Evolutionary conservation across 1,140 invertebrate genomes (phyloP), one percentile per base, ranked within the genome.

Genomic region (Limonius californicus): DNA sequence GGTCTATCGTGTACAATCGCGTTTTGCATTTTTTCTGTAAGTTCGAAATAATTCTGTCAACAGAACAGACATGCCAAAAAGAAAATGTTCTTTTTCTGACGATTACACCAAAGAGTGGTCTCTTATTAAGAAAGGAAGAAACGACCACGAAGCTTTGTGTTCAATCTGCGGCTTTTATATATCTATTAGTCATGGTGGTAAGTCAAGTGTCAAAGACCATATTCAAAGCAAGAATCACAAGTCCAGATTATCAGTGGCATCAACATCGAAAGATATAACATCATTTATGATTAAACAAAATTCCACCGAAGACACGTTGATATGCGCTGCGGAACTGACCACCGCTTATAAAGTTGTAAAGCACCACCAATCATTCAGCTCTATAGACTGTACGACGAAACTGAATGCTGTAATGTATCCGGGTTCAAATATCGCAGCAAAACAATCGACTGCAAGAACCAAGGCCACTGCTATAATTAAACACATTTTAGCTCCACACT

Each of bases 381-480:
- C 42, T 1, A 15, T 59, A 1, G 16, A 59, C 7, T 59, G 57
- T 53, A 39, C 14, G 6, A 59, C 27, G 7, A 59, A 59, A 32
- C 43, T 59, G 11, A 27, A 59, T 59, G 39, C 42, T 1, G n/a
- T 42, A 16, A 57, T 57, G 56, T 57, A 57, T 16, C 2, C 56
- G 3, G 23, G 9, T 9, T 27, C 23, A 27, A 27, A 57, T 12
- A 42, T 57, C 18, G 35, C 56, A 19, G 15, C 35, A 12, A 57
- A 59, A 59, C 42, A 59, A 59, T 50, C 57, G 27, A 21, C 27
- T n/a, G 15, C 42, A 3, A 59, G 43, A 57, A 57, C 30, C 1
- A 57, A 57, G 32, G 56, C 56, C 27, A 57, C 56, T 42, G 56
- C 56, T 42, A 59, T 59, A 3, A 50, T 2, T 1, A 59, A 59